Evolutionary conservation across 2,113 vertebrate species (phyloP).

Genomic region (Opisthocomus hoazin): DNA sequence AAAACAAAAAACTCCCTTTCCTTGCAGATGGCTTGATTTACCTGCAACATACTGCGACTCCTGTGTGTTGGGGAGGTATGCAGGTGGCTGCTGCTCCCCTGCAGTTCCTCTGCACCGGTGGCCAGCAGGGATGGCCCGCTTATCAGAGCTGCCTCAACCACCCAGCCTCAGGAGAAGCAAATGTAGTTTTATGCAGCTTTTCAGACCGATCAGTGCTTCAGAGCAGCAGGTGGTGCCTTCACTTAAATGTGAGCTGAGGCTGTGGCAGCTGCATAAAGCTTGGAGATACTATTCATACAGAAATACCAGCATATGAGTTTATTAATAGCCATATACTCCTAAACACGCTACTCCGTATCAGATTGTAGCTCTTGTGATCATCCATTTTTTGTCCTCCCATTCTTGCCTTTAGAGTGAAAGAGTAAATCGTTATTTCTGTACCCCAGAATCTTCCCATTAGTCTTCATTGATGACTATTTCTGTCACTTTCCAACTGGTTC

Average conservation of each 20-base stretch:
- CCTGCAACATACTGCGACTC: not conserved
- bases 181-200: not conserved
- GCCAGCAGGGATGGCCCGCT: not conserved
- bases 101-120: not conserved
- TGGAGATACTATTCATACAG: not conserved
- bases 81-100: not conserved
- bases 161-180: not conserved
- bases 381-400: not conserved
- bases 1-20: not conserved
- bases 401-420: not conserved
- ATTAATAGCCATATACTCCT: not conserved
- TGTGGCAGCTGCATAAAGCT: not conserved
- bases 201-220: not conserved
- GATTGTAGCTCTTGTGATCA: not conserved
- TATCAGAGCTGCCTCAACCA: not conserved
- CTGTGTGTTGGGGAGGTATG: rapidly evolving
- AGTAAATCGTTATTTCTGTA: not conserved
- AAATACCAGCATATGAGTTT: not conserved
- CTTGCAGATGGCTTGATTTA: not conserved
- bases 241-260: not conserved
- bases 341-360: not conserved
- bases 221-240: not conserved
- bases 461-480: slow-evolving; percentile 9
- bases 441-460: not conserved
- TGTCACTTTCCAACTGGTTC: not conserved